phyloP scores from a whole-genome alignment of 2,888 invertebrate species.

The Bedellia somnulentella region DNA sequence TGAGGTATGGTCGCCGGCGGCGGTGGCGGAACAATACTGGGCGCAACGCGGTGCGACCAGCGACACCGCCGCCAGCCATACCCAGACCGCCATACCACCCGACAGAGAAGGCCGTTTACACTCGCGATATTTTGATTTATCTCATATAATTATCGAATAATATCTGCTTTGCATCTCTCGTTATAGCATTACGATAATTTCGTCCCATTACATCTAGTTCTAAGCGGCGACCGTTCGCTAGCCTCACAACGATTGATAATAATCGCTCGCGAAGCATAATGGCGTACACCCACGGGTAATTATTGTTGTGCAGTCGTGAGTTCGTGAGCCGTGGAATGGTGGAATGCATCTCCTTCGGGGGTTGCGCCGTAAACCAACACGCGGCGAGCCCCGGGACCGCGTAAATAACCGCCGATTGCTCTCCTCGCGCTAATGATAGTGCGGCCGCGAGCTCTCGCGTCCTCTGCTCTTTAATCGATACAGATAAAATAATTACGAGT shows the following conservation, averaged over 20 bases:
- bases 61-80: constrained; percentile 22
- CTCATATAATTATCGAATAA: constrained; percentile 53
- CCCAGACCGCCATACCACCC: constrained; percentile 13
- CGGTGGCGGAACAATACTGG: constrained; percentile 22
- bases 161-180: constrained; percentile 59
- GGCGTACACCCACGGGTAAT: constrained; percentile 62
- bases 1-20: constrained; percentile 49
- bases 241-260: constrained; percentile 54
- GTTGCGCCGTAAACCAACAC: constrained; percentile 58
- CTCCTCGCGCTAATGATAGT: constrained; percentile 55
- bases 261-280: constrained; percentile 60
- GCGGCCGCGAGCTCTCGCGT: constrained; percentile 35
- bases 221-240: constrained; percentile 56
- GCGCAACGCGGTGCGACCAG: constrained; percentile 28
- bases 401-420: constrained; percentile 54
- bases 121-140: constrained; percentile 52
- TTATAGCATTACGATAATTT: constrained; percentile 59
- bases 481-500: constrained; percentile 53
- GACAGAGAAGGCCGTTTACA: constrained; percentile 25
- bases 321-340: constrained; percentile 54
- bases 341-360: constrained; percentile 63
- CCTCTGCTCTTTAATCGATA: constrained; percentile 37
- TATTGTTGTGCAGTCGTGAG: constrained; percentile 61
- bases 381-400: constrained; percentile 20
- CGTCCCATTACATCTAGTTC: constrained; percentile 49